Conservation (phyloP, 1,140 invertebrate species). For the Drosophila watanabei region DNA sequence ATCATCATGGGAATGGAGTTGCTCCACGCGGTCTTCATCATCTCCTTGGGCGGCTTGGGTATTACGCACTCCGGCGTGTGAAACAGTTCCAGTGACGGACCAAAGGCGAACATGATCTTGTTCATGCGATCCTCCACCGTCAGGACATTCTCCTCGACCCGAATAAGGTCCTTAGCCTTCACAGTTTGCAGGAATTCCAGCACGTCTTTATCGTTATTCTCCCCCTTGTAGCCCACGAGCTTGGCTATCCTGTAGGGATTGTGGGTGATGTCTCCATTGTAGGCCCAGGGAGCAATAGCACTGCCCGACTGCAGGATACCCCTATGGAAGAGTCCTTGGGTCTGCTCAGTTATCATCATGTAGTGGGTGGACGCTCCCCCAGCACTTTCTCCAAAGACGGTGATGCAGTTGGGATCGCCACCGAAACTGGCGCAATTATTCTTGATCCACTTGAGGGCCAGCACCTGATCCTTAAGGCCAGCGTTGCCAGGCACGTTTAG, state of each 20-base stretch:
- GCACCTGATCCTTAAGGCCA: constrained; percentile 89
- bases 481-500: constrained; percentile 87
- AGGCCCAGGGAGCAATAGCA: constrained; percentile 67
- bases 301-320: constrained; percentile 85
- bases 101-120: constrained; percentile 71
- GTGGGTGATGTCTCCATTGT: constrained; percentile 51
- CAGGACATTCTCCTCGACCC: constrained; percentile 68
- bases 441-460: constrained; percentile 88
- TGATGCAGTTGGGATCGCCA: constrained; percentile 86
- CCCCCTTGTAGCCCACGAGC: constrained; percentile 74
- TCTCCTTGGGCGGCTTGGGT: constrained; percentile 72
- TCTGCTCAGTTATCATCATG: constrained; percentile 87
- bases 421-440: constrained; percentile 88
- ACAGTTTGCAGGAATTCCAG: constrained; percentile 65
- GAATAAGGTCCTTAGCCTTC: constrained; percentile 87
- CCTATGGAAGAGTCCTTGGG: constrained; percentile 86
- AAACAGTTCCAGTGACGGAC: constrained; percentile 83
- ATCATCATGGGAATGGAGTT: constrained; percentile 85
- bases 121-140: constrained; percentile 62
- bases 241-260: constrained; percentile 70
- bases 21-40: constrained; percentile 83
- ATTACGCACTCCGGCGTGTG: constrained; percentile 73
- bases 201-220: constrained; percentile 75
- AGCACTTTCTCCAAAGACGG: constrained; percentile 86
- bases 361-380: constrained; percentile 86